Evolutionary conservation across 2,888 invertebrate species (phyloP), one percentile per base, ranked within the genome.

Genomic region (Dasypolia templi): DNA sequence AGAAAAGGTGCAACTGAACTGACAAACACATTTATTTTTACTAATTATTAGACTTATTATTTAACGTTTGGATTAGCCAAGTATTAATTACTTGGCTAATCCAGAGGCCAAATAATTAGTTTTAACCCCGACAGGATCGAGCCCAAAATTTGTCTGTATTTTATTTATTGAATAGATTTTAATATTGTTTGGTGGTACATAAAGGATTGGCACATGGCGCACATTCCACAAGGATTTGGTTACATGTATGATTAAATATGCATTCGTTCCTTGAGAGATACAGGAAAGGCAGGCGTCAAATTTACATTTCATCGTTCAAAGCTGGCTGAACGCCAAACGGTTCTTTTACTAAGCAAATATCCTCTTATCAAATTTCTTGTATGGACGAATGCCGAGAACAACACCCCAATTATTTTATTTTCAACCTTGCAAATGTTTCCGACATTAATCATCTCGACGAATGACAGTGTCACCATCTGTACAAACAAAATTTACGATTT

Each of bases 271-370:
- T n/a, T 19, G 5, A 53, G 42, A 63, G 1, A 46, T 75, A 75
- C 81, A 69, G 35, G 63, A 58, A 42, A 69, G 53, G 62, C n/a
- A n/a, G n/a, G n/a, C n/a, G n/a, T n/a, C n/a, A n/a, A n/a, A n/a
- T n/a, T n/a, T n/a, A n/a, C n/a, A n/a, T n/a, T n/a, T n/a, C n/a
- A n/a, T n/a, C n/a, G n/a, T n/a, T n/a, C n/a, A 59, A 6, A 12
- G 17, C 29, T 85, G 82, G 86, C 58, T 69, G 22, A 39, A 39
- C 2, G 79, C 86, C 82, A 82, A 73, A 64, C 44, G n/a, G 53
- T 59, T 35, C 3, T 72, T 44, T 62, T 62, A 44, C 14, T 4
- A 19, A 59, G 12, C 35, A 76, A 81, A 72, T 32, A 77, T 46
- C 26, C 14, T 22, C 14, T 63, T 51, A 71, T 82, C 70, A 73